Base-by-base conservation (phyloP, 2,113 vertebrate species). In the Catharus minimus region DNA sequence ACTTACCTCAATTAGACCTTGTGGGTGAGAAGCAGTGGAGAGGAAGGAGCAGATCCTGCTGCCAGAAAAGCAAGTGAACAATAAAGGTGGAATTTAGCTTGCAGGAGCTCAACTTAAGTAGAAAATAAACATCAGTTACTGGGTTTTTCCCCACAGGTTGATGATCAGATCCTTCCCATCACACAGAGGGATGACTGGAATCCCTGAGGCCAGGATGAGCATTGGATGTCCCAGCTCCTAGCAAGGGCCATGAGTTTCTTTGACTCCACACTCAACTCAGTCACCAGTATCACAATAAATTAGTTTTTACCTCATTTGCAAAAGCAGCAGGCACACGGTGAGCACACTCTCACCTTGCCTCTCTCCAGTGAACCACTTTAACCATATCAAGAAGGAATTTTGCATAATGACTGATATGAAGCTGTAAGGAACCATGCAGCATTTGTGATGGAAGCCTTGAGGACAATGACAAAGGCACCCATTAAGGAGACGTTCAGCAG, bases 381-480 rank as follows among this genome's bases (percentile, higher is more conserved):
- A 62, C 50, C 80, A 41, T 47, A 82, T 55, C 78, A 66, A 76
- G 75, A 89, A 82, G 4, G n/a, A 66, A 82, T 92, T 89, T 57
- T 79, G 60, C 73, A 72, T 89, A 86, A 88, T 69, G 56, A 65
- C 86, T 73, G 78, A 43, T 39, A 88, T 75, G 86, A 86, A 93
- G 85, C 77, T 8, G 8, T 57, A 72, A 88, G 57, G 67, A 92
- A 27, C 38, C 39, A 28, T 24, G 33, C 74, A 81, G 75, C 8
- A 36, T 47, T 94, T 58, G 61, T 58, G 90, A 90, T 46, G 66
- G 91, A 88, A 93, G 73, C 76, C 82, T 88, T 90, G 57, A 94
- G 92, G 90, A 93, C 86, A 83, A 67, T 32, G 85, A 88, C 82
- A 94, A 94, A 95, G 80, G 57, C 83, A 94, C 66, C 92, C 79